Percentiles rank a stretch among this genome's conserved stretches.
phyloP scores from a whole-genome alignment of 2,888 invertebrate genomes.

The Coecobrya sp. region DNA sequence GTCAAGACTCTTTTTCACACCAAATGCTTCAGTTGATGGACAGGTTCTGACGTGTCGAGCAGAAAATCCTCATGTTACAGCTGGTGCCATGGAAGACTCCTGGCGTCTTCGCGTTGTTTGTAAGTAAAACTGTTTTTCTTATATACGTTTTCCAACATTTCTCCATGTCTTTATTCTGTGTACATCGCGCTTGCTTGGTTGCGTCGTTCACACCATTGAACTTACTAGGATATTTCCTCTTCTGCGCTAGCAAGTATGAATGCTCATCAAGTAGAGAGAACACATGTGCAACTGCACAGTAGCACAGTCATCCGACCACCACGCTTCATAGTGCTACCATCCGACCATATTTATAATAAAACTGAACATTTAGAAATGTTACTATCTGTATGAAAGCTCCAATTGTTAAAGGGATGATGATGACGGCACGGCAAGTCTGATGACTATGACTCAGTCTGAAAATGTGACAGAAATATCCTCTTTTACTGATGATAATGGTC shows the following conservation, averaged over 20 bases:
- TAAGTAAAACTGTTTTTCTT: slow-evolving; percentile 80
- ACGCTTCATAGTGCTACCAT: not conserved
- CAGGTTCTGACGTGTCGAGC: slow-evolving; percentile 85
- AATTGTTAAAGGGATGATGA: slow-evolving; percentile 21
- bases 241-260: not conserved
- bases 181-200: not conserved
- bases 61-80: slow-evolving; percentile 84
- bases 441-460: slow-evolving; percentile 64
- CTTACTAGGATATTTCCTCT: not conserved
- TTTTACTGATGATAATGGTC: slow-evolving; percentile 75
- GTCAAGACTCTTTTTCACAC: slow-evolving; percentile 85
- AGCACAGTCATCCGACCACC: not conserved
- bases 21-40: slow-evolving; percentile 85
- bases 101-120: slow-evolving; percentile 86
- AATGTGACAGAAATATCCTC: slow-evolving; percentile 76
- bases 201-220: not conserved
- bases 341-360: not conserved
- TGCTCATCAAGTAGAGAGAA: not conserved
- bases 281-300: not conserved
- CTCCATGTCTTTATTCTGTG: slow-evolving; percentile 8
- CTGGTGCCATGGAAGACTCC: slow-evolving; percentile 85
- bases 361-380: not conserved
- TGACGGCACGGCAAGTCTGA: not conserved
- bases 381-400: not conserved
- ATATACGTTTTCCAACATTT: slow-evolving; percentile 18